Evolutionary conservation across 2,113 vertebrate genomes (phyloP).

Genomic region (Scortum barcoo): DNA sequence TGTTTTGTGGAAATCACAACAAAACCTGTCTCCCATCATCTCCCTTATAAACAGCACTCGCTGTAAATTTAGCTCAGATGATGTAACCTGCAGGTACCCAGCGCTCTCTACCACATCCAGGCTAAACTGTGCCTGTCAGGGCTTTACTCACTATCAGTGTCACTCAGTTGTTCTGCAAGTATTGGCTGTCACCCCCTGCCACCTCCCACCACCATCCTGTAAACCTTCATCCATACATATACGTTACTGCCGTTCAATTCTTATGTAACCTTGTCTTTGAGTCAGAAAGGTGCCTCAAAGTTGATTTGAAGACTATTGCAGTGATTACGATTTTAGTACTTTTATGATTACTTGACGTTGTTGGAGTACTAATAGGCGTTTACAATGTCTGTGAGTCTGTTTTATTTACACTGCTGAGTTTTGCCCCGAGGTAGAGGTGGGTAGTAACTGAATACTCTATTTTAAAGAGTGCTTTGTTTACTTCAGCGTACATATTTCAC

Average conservation of each 20-base stretch:
- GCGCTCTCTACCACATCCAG: conserved; percentile 7
- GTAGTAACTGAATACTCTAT: neutral
- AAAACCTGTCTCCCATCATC: conserved; percentile 38
- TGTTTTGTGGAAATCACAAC: conserved; percentile 45
- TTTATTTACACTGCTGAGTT: neutral
- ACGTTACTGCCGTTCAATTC: neutral
- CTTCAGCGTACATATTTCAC: neutral
- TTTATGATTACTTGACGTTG: neutral
- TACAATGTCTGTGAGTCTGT: neutral
- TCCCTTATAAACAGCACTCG: conserved; percentile 22
- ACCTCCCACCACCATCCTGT: neutral
- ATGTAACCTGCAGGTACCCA: conserved; percentile 14
- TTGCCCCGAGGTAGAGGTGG: neutral
- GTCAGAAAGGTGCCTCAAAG: conserved; percentile 4
- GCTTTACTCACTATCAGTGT: conserved; percentile 30
- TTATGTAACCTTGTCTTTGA: neutral
- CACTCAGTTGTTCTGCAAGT: conserved; percentile 27
- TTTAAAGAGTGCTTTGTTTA: neutral
- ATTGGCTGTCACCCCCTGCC: conserved; percentile 16
- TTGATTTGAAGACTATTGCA: neutral
- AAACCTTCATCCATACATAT: neutral
- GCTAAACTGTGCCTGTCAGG: conserved; percentile 9
- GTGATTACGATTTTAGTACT: neutral
- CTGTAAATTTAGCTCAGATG: conserved; percentile 20
- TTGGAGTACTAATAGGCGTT: neutral